Base-by-base conservation (phyloP, 1,140 invertebrate genomes). In the Anagrus nilaparvatae region DNA sequence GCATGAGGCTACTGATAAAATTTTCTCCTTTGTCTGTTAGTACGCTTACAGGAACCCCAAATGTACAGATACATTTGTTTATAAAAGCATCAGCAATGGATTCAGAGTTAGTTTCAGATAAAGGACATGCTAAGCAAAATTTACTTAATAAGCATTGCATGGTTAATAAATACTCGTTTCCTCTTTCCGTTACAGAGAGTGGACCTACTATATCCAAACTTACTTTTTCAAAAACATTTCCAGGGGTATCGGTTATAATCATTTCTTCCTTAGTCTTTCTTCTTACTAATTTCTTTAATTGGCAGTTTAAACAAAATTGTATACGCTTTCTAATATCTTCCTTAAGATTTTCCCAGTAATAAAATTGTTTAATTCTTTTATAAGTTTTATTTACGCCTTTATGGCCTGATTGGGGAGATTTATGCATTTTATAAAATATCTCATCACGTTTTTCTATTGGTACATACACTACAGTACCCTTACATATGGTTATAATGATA, bases 1-100 rank as follows among this genome's bases (percentile, higher is more conserved):
- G 38, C 38, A 51, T 48, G 2, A 48, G 17, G 10, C 30, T 23
- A 19, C 44, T 44, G n/a, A 47, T 19, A 18, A 50, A 50, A 25
- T 41, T 44, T 17, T 19, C n/a, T 0, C 44, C 44, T 20, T 44
- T 31, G 23, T 46, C 41, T 0, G 47, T 49, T 10, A 49, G 24
- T 5, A 46, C 36, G 4, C 35, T 10, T 20, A 36, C 40, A 0
- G 47, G 47, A 10, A 28, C 37, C 7, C 43, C 47, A 28, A n/a
- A 41, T 16, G 3, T 19, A 10, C 2, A 29, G 1, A 46, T 25
- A n/a, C 28, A 41, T 18, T 27, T 4, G 2, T 27, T n/a, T 1
- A 40, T n/a, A n/a, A 48, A 48, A 0, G 46, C 41, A 3, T 48
- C 38, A 0, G 37, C 46, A 1, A 37, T 37, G 0, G 37, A 24